phyloP scores from a whole-genome alignment of 2,888 invertebrate genomes.

The Gnatocerus cornutus region DNA sequence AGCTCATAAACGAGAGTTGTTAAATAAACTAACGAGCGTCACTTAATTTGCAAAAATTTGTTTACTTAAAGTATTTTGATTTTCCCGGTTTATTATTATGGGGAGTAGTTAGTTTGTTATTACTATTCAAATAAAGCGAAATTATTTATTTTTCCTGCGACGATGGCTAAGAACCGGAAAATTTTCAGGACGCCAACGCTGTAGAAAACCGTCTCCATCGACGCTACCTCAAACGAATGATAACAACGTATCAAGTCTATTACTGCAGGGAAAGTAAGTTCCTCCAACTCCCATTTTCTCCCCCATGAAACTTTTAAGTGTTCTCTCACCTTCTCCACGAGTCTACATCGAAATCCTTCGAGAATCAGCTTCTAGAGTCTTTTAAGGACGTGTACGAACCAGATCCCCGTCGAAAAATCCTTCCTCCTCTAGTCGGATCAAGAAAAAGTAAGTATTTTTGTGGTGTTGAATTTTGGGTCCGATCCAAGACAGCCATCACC shows the following conservation, averaged over 20 bases:
- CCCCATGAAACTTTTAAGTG: background rate
- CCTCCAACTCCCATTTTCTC: constrained; percentile 4
- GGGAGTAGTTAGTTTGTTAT: no score
- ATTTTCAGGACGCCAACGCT: background rate
- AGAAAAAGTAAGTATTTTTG: constrained; percentile 36
- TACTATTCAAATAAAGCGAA: no score
- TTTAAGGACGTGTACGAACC: constrained; percentile 26
- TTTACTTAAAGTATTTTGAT: no score
- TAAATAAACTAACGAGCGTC: background rate
- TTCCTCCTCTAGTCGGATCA: constrained; percentile 18
- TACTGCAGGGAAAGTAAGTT: constrained; percentile 40
- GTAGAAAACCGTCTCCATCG: background rate
- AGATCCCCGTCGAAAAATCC: constrained; percentile 24
- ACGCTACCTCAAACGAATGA: constrained; percentile 28
- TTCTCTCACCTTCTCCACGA: background rate
- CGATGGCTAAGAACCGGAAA: no score
- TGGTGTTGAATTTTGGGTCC: constrained; percentile 10
- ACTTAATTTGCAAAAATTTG: no score
- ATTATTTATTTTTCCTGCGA: no score
- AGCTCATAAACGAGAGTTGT: constrained; percentile 15
- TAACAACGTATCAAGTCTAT: constrained; percentile 19
- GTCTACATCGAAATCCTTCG: background rate
- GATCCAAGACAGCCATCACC: constrained; percentile 40
- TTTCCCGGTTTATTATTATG: no score
- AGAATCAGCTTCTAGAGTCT: constrained; percentile 36